Percentiles rank a stretch among this genome's conserved stretches.
Conservation (phyloP, 2,888 invertebrate genomes). For the Copidosoma aretas region DNA sequence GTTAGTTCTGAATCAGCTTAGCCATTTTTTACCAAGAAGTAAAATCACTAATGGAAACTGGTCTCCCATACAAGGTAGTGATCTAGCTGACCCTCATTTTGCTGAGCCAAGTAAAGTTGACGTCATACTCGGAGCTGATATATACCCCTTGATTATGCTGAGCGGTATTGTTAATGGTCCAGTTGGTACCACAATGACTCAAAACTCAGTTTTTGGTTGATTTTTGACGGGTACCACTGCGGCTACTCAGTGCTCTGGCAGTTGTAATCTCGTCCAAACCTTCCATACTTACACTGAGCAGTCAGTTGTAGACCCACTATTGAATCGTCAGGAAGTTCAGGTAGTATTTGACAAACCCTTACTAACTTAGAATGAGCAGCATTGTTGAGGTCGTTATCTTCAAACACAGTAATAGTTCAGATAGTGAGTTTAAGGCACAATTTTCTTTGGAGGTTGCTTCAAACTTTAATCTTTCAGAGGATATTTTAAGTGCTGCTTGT, state of each 20-base stretch:
- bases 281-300: not conserved
- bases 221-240: not conserved
- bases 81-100: not conserved
- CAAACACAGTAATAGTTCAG: not conserved
- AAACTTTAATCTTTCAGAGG: not conserved
- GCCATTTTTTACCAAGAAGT: too few relatives aligned
- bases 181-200: not conserved
- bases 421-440: not conserved
- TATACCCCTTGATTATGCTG: not conserved
- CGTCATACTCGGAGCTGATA: not conserved
- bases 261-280: not conserved
- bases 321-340: not conserved
- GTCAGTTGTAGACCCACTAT: too few relatives aligned
- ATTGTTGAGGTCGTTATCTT: not conserved
- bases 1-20: too few relatives aligned
- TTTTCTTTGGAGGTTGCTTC: not conserved
- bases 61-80: not conserved
- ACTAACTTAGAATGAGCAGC: not conserved
- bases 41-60: not conserved
- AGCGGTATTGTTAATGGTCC: not conserved
- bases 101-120: not conserved
- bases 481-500: not conserved
- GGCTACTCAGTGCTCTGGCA: not conserved
- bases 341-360: not conserved
- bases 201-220: not conserved